These are phyloP conservation scores for Serinus canaria DNA, from an alignment of 2,113 vertebrate species.

Conservation along the genomic window DNA sequence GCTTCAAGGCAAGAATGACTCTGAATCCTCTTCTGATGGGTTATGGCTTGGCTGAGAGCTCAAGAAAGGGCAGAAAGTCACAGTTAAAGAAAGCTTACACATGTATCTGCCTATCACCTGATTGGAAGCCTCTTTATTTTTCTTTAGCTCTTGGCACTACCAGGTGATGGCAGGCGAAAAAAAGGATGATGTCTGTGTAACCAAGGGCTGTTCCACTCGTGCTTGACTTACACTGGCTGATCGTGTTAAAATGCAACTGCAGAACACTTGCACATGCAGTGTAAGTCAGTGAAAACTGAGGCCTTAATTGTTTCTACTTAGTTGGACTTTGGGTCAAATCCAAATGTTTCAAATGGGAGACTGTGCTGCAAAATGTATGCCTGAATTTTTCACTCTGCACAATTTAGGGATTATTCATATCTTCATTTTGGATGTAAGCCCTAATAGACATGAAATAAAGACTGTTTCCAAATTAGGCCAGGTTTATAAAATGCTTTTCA, in stretches of 20 bases:
- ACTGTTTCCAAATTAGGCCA: background rate
- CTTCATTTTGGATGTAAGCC: background rate
- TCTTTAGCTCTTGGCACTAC: background rate
- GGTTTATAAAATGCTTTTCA: background rate
- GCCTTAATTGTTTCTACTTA: background rate
- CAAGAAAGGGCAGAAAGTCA: background rate
- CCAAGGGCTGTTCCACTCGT: background rate
- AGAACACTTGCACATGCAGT: background rate
- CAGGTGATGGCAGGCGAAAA: background rate
- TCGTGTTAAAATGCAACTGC: background rate
- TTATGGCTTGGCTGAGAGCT: constrained; percentile 4
- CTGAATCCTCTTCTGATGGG: background rate
- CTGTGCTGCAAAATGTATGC: background rate
- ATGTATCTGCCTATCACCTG: background rate
- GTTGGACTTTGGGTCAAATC: background rate
- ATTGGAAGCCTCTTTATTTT: background rate
- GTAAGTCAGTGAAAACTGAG: background rate
- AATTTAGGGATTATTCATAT: background rate
- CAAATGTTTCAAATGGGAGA: background rate
- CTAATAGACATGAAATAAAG: background rate
- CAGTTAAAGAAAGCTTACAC: background rate
- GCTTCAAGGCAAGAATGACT: background rate
- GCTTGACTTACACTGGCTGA: background rate
- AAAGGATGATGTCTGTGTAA: background rate
- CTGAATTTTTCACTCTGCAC: background rate